These are phyloP conservation scores for Forbesichthys papilliferus DNA, from an alignment of 2,113 vertebrate species.

Conservation along the genomic window DNA sequence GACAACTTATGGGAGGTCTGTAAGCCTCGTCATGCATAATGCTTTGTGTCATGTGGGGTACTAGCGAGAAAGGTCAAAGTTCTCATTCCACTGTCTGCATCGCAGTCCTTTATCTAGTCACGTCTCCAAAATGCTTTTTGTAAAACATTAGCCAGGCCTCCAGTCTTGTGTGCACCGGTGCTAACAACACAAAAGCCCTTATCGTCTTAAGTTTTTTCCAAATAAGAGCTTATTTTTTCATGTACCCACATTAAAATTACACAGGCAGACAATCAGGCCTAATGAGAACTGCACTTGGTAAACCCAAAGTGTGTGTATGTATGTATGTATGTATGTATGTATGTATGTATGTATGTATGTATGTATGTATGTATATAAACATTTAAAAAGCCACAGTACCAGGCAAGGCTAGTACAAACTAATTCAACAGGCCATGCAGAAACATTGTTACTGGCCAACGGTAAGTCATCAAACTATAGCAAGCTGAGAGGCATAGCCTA, in stretches of 20 bases:
- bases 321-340: too few species aligned
- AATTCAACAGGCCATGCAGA: neutral
- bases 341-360: too few species aligned
- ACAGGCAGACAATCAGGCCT: too few species aligned
- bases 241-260: too few species aligned
- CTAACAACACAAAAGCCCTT: neutral
- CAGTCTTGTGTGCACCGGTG: neutral
- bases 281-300: too few species aligned
- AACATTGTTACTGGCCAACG: too few species aligned
- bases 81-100: conserved; percentile 21
- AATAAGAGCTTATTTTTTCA: too few species aligned
- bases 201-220: too few species aligned
- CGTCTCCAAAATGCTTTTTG: neutral
- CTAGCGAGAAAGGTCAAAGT: conserved; percentile 50
- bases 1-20: neutral
- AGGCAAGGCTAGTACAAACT: neutral
- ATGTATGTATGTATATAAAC: too few species aligned
- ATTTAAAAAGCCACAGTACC: too few species aligned
- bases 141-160: conserved; percentile 22
- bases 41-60: conserved; percentile 8
- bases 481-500: neutral
- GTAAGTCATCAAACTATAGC: neutral
- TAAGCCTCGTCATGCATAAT: conserved; percentile 31
- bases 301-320: too few species aligned
- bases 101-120: neutral